phyloP scores from a whole-genome alignment of 2,113 vertebrate species.

The Glaucidium brasilianum region DNA sequence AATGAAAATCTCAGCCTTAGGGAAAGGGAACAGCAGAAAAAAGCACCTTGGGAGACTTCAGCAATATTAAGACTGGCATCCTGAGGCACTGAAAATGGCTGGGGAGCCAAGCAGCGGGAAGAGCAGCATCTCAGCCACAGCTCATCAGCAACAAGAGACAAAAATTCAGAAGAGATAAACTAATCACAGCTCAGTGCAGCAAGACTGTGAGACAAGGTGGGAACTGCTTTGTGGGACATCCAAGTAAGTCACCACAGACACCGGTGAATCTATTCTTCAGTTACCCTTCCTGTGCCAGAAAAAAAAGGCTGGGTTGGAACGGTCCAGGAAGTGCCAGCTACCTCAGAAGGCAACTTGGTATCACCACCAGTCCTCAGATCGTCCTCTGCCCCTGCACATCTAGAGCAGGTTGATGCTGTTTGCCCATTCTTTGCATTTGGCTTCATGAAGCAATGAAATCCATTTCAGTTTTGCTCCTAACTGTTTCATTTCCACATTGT shows the following conservation, averaged over 20 bases:
- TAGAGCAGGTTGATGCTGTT: neutral
- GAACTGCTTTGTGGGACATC: neutral
- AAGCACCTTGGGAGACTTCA: neutral
- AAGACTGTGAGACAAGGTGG: neutral
- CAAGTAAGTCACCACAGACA: neutral
- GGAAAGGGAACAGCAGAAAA: neutral
- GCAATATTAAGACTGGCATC: neutral
- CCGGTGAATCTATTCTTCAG: neutral
- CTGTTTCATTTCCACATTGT: neutral
- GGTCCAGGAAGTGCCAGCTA: neutral
- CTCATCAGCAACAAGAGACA: neutral
- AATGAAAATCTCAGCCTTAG: neutral
- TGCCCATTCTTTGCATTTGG: neutral
- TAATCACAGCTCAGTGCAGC: neutral
- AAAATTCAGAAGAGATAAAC: neutral
- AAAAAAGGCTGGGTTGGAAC: neutral
- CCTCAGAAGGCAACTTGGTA: neutral
- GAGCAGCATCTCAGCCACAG: neutral
- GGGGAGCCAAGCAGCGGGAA: neutral
- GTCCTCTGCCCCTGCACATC: neutral
- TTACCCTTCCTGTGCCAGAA: neutral
- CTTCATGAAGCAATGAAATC: neutral
- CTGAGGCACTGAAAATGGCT: neutral
- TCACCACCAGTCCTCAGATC: neutral
- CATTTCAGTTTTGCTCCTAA: neutral